Conservation (phyloP, 2,797 vertebrate genomes). For the Acrossocheilus wenchowensis region DNA sequence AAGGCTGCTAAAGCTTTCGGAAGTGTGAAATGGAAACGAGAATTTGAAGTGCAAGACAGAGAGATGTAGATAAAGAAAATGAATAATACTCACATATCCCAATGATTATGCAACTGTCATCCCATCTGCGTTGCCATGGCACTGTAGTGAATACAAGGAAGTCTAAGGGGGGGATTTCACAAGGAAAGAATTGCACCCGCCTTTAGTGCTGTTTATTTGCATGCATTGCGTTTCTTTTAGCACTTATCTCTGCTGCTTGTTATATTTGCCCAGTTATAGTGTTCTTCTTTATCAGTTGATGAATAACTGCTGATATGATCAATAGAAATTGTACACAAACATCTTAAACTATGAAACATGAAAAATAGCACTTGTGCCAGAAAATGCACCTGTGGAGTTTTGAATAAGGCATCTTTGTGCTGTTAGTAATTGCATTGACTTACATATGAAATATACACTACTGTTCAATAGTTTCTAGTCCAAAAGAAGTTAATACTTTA, state of each 20-base stretch:
- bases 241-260: not conserved
- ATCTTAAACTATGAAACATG: not conserved
- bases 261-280: not conserved
- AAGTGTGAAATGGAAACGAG: slow-evolving; percentile 33
- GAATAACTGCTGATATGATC: not conserved
- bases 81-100: slow-evolving; percentile 75
- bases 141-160: slow-evolving; percentile 78
- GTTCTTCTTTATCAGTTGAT: not conserved
- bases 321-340: not conserved
- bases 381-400: not conserved
- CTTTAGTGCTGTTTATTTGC: not conserved
- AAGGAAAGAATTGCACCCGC: slow-evolving; percentile 11
- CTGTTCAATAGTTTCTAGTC: not conserved
- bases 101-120: slow-evolving; percentile 83
- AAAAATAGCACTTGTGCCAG: not conserved
- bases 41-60: slow-evolving; percentile 38
- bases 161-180: slow-evolving; percentile 66
- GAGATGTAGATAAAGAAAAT: slow-evolving; percentile 57
- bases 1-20: slow-evolving; percentile 13
- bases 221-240: not conserved
- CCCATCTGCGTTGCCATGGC: slow-evolving; percentile 84
- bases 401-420: not conserved
- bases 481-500: not conserved
- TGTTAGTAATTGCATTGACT: not conserved
- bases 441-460: not conserved